A percentile compares a stretch with the other conserved stretches of the same genome.
These are phyloP conservation scores for Exaiptasia diaphana DNA, from an alignment of 64 coral and sea anemone genomes.

Conservation along the genomic window DNA sequence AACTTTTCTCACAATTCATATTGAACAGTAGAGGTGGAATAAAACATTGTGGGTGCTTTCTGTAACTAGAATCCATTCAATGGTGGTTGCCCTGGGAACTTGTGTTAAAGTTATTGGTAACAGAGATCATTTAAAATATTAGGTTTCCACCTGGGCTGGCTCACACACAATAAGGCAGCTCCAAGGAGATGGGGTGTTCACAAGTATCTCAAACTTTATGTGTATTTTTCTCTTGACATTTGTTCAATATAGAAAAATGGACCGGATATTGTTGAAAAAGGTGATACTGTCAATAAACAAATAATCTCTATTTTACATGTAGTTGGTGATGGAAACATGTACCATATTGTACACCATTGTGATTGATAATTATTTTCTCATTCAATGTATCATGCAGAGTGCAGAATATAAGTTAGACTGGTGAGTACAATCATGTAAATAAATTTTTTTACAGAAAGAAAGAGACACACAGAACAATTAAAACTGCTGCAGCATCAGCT, in stretches of 20 bases:
- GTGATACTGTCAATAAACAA: neutral
- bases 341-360: too few relatives aligned
- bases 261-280: constrained; percentile 44
- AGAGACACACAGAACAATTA: constrained; percentile 59
- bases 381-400: too few relatives aligned
- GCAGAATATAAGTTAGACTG: neutral
- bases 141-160: too few relatives aligned
- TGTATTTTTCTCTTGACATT: neutral
- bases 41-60: neutral
- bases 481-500: constrained; percentile 62
- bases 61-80: neutral
- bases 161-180: too few relatives aligned
- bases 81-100: neutral
- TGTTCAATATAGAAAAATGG: constrained; percentile 17
- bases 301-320: neutral
- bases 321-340: neutral
- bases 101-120: neutral
- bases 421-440: neutral
- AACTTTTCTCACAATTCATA: too few relatives aligned
- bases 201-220: neutral
- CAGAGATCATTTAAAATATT: neutral
- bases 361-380: too few relatives aligned
- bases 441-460: constrained; percentile 38
- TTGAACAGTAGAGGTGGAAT: neutral
- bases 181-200: too few relatives aligned